Base-by-base conservation (phyloP, 2,113 vertebrate species). In the Bubalus kerabau region DNA sequence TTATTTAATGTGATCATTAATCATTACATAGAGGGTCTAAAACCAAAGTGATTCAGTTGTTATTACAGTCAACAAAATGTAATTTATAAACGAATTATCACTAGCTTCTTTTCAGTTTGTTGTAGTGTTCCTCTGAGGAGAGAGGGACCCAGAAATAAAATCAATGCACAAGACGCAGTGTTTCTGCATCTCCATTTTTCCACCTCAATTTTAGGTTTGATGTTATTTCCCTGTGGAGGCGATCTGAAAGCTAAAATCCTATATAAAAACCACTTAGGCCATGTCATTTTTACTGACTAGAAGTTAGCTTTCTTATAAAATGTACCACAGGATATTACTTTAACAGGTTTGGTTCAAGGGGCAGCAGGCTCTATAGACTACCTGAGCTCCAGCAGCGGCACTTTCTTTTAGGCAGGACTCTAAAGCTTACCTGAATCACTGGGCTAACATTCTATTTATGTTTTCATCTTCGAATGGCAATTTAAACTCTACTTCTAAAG, bases 131-230 rank as follows among this genome's bases (percentile, higher is more conserved):
- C 87, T 98, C 76, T 95, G 98, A 98, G 85, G 83, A 98, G 26
- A 97, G 60, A 92, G 24, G 85, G 80, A 87, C 94, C 91, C 67
- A 50, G 59, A 59, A 94, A 90, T 93, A 78, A 97, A 98, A 97
- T 97, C 96, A 92, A 76, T 97, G 80, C 56, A 30, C 32, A 93
- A 82, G 32, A 97, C 60, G 57, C 97, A 52, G 24, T 60, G 92
- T 94, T 97, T 91, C 94, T 98, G n/a, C 92, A 93, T 98, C 90
- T 98, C 96, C 74, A 93, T 98, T 98, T 98, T 98, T 98, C 90
- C 93, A 97, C 32, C 93, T 82, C 81, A 36, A 62, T 97, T 84
- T 97, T 91, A 94, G 24, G 90, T 98, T 94, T 97, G 71, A 97
- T 95, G 91, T 96, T 98, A 24, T 97, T 98, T 98, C 96, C 95